phyloP scores from a whole-genome alignment of 2,113 vertebrate genomes.

The Spheniscus mendiculus region DNA sequence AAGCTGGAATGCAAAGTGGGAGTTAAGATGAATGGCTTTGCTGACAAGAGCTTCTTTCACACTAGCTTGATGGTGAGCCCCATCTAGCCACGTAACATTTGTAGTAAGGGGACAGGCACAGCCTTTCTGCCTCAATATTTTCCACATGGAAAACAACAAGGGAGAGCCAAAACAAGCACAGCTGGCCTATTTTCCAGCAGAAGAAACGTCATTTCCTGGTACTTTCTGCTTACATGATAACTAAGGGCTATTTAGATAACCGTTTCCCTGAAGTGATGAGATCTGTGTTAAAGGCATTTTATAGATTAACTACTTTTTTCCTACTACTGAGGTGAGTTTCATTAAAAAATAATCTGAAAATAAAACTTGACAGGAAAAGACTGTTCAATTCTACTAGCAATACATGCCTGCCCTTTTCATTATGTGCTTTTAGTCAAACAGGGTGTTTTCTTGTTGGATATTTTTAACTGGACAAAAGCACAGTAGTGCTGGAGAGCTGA shows the following conservation, averaged over 20 bases:
- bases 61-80: not conserved
- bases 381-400: not conserved
- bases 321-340: slow-evolving; percentile 16
- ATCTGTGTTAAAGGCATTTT: slow-evolving; percentile 15
- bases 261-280: slow-evolving; percentile 57
- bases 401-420: not conserved
- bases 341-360: slow-evolving; percentile 19
- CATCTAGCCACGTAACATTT: slow-evolving; percentile 42
- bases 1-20: not conserved
- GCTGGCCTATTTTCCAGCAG: slow-evolving; percentile 70
- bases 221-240: slow-evolving; percentile 73
- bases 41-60: slow-evolving; percentile 12
- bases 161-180: slow-evolving; percentile 79
- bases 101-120: slow-evolving; percentile 42
- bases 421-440: not conserved
- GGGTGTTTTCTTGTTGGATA: slow-evolving; percentile 21
- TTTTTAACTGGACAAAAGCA: slow-evolving; percentile 46
- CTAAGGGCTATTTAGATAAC: slow-evolving; percentile 73
- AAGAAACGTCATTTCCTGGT: slow-evolving; percentile 74
- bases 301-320: slow-evolving; percentile 3
- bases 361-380: slow-evolving; percentile 3
- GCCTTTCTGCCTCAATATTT: slow-evolving; percentile 65
- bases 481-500: slow-evolving; percentile 40
- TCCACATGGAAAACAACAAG: slow-evolving; percentile 64
- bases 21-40: not conserved